Conservation (phyloP, 2,888 invertebrate genomes). For the Carterocephalus palaemon region DNA sequence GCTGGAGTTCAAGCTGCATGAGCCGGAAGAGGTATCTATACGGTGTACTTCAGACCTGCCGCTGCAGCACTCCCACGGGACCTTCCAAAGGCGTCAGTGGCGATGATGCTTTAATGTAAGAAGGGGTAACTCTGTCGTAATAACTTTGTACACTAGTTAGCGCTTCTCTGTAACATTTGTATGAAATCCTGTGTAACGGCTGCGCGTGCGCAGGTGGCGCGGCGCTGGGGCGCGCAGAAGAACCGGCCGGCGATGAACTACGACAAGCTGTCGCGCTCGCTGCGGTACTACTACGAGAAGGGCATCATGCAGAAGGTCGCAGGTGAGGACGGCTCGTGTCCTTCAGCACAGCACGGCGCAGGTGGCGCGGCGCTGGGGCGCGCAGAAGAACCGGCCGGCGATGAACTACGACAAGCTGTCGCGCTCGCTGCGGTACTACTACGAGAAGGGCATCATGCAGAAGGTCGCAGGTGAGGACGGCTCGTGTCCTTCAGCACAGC, state of each 20-base stretch:
- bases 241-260: slow-evolving; percentile 99
- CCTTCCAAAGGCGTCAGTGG: too few relatives aligned
- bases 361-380: slow-evolving; percentile 97
- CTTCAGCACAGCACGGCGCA: slow-evolving; percentile 55
- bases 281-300: slow-evolving; percentile 98
- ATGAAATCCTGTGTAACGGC: too few relatives aligned
- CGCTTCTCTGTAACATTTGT: too few relatives aligned
- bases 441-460: slow-evolving; percentile 99
- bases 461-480: slow-evolving; percentile 93
- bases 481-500: too few relatives aligned
- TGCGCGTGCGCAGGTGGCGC: slow-evolving; percentile 87
- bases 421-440: slow-evolving; percentile 95
- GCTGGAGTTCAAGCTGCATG: slow-evolving; percentile 96
- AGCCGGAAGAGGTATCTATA: slow-evolving; percentile 91
- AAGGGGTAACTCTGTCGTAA: too few relatives aligned
- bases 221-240: slow-evolving; percentile 97
- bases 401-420: slow-evolving; percentile 99
- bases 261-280: slow-evolving; percentile 94
- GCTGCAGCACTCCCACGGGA: background rate
- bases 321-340: too few relatives aligned
- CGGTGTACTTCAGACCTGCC: background rate
- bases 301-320: slow-evolving; percentile 99
- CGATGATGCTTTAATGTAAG: too few relatives aligned
- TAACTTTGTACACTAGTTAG: too few relatives aligned
- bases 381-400: slow-evolving; percentile 96